Conservation (phyloP, 1,140 invertebrate species). For the Diorhabda carinulata region DNA sequence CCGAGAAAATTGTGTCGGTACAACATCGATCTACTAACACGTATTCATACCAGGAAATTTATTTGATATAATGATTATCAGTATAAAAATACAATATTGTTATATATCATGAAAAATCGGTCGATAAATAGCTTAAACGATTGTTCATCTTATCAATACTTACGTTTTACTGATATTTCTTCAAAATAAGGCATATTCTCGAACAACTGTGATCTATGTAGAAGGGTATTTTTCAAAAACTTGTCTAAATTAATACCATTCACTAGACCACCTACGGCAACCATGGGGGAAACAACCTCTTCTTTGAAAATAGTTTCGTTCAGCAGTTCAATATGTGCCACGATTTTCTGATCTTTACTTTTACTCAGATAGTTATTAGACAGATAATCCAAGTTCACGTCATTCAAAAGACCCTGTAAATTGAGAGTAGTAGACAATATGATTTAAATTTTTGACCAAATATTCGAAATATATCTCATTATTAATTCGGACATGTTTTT, state of each 20-base stretch:
- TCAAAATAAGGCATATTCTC: slow-evolving; percentile 34
- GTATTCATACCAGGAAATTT: not conserved
- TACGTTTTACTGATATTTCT: slow-evolving; percentile 9
- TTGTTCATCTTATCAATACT: not conserved
- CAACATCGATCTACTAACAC: not conserved
- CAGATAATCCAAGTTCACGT: slow-evolving; percentile 30
- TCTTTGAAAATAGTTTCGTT: slow-evolving; percentile 31
- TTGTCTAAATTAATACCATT: slow-evolving; percentile 35
- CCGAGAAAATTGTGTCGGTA: not conserved
- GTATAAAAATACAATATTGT: not conserved
- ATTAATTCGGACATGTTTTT: not conserved
- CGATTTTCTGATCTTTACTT: slow-evolving; percentile 38
- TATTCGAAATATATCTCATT: not conserved
- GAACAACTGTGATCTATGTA: slow-evolving; percentile 40
- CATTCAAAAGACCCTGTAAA: slow-evolving; percentile 39
- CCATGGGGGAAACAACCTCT: slow-evolving; percentile 28
- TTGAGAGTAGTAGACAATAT: not conserved
- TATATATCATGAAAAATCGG: not conserved
- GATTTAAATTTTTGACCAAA: not conserved
- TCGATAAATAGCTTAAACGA: not conserved
- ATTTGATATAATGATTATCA: not conserved
- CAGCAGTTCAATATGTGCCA: slow-evolving; percentile 30
- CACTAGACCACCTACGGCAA: slow-evolving; percentile 25
- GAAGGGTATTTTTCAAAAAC: slow-evolving; percentile 30
- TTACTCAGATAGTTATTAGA: slow-evolving; percentile 44